Percentiles rank a stretch among this genome's conserved stretches.
Conservation (phyloP, 2,797 vertebrate genomes). For the Onychomys torridus region DNA sequence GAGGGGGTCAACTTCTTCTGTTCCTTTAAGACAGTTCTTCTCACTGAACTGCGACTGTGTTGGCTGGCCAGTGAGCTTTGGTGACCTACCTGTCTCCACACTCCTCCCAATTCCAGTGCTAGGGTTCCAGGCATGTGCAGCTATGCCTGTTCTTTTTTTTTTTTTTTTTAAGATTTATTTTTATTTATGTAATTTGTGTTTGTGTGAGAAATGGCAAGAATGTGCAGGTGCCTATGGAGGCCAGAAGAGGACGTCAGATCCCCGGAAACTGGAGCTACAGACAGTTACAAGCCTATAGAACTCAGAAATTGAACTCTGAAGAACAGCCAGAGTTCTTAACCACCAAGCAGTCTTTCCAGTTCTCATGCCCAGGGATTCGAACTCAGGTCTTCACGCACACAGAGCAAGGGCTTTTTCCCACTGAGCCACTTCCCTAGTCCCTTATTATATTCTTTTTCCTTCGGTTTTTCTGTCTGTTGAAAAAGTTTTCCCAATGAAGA, state of each 20-base stretch:
- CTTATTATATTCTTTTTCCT: not conserved
- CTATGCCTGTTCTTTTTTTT: too few relatives aligned
- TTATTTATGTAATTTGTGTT: not conserved
- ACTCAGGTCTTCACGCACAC: not conserved
- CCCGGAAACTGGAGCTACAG: not conserved
- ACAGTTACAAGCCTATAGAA: not conserved
- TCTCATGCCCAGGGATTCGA: not conserved
- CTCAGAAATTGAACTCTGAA: not conserved
- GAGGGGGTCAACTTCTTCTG: not conserved
- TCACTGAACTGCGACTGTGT: not conserved
- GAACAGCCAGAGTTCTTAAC: not conserved
- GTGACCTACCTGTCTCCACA: not conserved
- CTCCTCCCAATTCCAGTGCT: too few relatives aligned
- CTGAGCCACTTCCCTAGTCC: not conserved
- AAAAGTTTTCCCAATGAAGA: not conserved
- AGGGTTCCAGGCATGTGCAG: too few relatives aligned
- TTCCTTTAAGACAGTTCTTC: not conserved
- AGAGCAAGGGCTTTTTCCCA: not conserved
- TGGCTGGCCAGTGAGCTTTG: not conserved
- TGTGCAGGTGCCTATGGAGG: not conserved
- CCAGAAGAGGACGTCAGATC: not conserved
- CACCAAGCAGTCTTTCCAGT: not conserved
- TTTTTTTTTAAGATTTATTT: not conserved
- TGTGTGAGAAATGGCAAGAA: not conserved
- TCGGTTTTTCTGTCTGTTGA: not conserved